Base-by-base conservation (phyloP, 2,797 vertebrate genomes). In the Trachurus trachurus region DNA sequence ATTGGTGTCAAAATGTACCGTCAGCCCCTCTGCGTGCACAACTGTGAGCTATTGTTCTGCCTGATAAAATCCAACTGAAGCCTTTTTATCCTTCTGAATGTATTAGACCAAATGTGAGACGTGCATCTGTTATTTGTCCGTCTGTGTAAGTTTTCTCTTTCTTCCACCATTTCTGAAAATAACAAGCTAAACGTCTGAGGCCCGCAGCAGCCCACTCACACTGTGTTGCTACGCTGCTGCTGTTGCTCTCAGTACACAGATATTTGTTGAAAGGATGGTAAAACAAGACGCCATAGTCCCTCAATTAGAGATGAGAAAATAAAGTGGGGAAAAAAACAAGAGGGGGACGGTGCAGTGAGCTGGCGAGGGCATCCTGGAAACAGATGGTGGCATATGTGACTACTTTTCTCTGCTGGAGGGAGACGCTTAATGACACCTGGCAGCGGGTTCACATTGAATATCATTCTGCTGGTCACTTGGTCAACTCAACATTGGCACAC, bases 1-100 rank as follows among this genome's bases (percentile, higher is more conserved):
- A 92, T 89, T 71, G 56, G 86, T 92, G 88, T 91, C 87, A 91
- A 89, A 84, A 88, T 84, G 88, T 84, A 88, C 71, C 66, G 53
- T 61, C 72, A 65, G 85, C 26, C 37, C 61, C 71, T 68, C 57
- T 62, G 80, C 66, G 6, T 66, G 72, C 66, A 85, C 69, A 76
- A 85, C 80, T 85, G 74, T 66, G 76, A 70, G 67, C 80, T 80
- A 81, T 90, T 91, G 88, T 93, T 66, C 73, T 58, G 69, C 61
- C 71, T 19, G 54, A 76, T 68, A 26, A 26, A 54, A 84, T 77
- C 79, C 74, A 73, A 72, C 63, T 9, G 5, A 53, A 76, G 76
- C 75, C 82, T 89, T 87, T 88, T 88, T 81, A 82, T 81, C 86
- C 65, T 60, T 82, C 83, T 63, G 81, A 86, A 90, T 91, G 31